Conservation (phyloP, 2,888 invertebrate species). For the Lottia scabra region DNA sequence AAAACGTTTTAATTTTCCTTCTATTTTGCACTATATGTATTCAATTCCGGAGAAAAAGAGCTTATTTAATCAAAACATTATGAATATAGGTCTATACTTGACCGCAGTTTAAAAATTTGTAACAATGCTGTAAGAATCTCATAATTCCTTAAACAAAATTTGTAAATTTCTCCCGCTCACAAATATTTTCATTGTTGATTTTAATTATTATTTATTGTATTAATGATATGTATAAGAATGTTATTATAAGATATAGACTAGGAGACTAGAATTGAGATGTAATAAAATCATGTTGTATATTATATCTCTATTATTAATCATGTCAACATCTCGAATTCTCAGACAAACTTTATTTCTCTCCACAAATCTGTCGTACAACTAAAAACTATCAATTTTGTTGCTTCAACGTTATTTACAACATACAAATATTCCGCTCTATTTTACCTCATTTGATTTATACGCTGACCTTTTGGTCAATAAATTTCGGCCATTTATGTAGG, state of each 20-base stretch:
- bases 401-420: background rate
- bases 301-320: background rate
- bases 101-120: too few species aligned
- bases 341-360: background rate
- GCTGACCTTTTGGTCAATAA: background rate
- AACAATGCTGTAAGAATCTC: too few species aligned
- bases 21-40: too few species aligned
- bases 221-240: background rate
- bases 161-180: too few species aligned
- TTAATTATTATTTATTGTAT: too few species aligned
- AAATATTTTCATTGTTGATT: too few species aligned
- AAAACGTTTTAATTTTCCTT: too few species aligned
- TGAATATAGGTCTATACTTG: too few species aligned
- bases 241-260: background rate
- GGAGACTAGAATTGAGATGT: background rate
- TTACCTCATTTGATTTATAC: background rate
- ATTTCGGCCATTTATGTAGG: background rate
- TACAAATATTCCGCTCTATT: background rate
- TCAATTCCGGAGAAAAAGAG: too few species aligned
- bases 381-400: constrained; percentile 1
- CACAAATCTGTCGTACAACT: background rate
- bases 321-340: background rate
- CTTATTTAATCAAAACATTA: too few species aligned
- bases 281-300: background rate
- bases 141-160: too few species aligned